Evolutionary conservation across 2,113 vertebrate species (phyloP).

Genomic region (Nothocercus nigrocapillus): DNA sequence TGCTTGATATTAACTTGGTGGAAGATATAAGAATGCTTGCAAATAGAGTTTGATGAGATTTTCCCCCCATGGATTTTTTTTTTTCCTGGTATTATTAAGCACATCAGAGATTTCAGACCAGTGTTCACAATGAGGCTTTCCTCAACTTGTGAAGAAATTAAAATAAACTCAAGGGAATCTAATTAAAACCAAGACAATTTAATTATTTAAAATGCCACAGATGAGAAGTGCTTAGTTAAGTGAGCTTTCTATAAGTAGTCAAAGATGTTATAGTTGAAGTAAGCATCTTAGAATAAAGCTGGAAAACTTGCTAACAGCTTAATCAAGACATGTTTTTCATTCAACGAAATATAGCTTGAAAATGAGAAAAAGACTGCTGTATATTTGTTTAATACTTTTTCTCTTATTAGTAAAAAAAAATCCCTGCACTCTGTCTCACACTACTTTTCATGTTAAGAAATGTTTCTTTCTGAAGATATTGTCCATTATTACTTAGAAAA

Average conservation of each 20-base stretch:
- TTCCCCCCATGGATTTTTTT: constrained; percentile 50
- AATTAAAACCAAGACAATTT: constrained; percentile 67
- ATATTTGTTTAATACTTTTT: not conserved
- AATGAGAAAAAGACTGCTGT: not conserved
- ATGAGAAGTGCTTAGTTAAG: constrained; percentile 48
- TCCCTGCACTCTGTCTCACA: not conserved
- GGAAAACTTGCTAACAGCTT: not conserved
- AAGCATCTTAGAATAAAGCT: constrained; percentile 7
- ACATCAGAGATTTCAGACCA: constrained; percentile 65
- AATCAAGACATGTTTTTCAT: not conserved
- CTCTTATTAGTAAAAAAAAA: not conserved
- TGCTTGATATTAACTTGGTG: constrained; percentile 59
- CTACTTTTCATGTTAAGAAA: not conserved
- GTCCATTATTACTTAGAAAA: not conserved
- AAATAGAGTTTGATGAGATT: constrained; percentile 69
- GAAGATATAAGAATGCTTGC: constrained; percentile 52
- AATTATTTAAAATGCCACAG: constrained; percentile 64
- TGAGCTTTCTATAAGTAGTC: constrained; percentile 28
- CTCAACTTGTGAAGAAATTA: constrained; percentile 51
- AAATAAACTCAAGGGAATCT: constrained; percentile 42
- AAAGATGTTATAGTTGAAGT: not conserved
- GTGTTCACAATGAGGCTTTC: constrained; percentile 44
- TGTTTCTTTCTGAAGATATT: not conserved
- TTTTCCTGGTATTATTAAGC: constrained; percentile 64
- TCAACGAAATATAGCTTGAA: not conserved